Base-by-base conservation (phyloP, 2,797 vertebrate genomes). In the Hemibagrus guttatus region DNA sequence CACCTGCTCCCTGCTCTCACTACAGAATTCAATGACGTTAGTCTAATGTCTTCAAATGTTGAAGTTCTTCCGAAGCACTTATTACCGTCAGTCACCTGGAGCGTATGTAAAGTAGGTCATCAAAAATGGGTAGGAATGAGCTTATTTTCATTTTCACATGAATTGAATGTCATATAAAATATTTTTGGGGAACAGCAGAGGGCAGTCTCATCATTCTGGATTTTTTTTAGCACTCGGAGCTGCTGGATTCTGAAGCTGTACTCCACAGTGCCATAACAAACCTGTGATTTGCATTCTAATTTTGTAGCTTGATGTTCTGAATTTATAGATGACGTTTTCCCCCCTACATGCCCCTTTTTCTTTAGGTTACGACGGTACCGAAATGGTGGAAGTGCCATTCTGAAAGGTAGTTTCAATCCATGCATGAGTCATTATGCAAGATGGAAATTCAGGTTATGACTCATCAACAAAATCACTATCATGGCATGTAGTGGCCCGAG, bases 201-300 rank as follows among this genome's bases (percentile, higher is more conserved):
- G 90, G 88, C 89, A 89, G 86, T 85, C 81, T 87, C 19, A 68
- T 39, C 42, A 78, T 79, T 89, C 39, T 56, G 11, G 81, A 75
- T n/a, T 63, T 64, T 39, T 1, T 74, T 66, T 49, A 23, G 54
- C 31, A 83, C 4, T 17, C 14, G 12, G 31, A 54, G 58, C 28
- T 28, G 23, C 49, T 39, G 39, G 17, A 12, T 64, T 64, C 59
- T 16, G 23, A 61, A 80, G 21, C 78, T n/a, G 7, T 63, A 4
- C 8, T 81, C 59, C 80, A 81, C 16, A 52, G 2, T 3, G 12
- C 9, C 16, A 19, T 81, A 81, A 64, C 39, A 49, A 52, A 66
- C 26, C 61, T 66, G 46, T 49, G 42, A 66, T 66, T 66, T 82
- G 46, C 42, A 31, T 66, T 82, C n/a, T 66, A 82, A 66, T 28